Base-by-base conservation (phyloP, 92 coral and sea anemone species). In the Pocillopora grandis region DNA sequence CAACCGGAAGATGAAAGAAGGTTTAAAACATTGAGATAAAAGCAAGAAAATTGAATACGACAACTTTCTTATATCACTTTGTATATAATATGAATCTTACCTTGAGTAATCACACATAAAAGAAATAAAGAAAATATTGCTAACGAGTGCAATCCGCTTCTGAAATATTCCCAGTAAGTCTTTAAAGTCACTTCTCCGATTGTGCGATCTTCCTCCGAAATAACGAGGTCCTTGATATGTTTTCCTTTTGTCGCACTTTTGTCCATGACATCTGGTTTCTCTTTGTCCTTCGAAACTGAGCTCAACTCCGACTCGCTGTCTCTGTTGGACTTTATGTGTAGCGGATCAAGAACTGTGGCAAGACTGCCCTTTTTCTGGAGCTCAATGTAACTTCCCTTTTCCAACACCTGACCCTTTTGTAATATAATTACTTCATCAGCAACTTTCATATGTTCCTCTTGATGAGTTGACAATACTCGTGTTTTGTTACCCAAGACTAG, bases 161-260 rank as follows among this genome's bases (percentile, higher is more conserved):
- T 76, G 18, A 76, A 19, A 48, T 76, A 76, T 1, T 60, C 21
- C 79, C 64, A 58, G 66, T 76, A 76, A 12, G 58, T 15, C 14
- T 2, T 58, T 2, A 10, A 17, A 2, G 79, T 21, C 4, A 76
- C 66, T 9, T 12, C 7, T 19, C 79, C 79, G 9, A 76, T 60
- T 20, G 42, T 33, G 42, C 72, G 72, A 67, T 67, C 72, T 33
- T 67, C 72, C 12, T 67, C 52, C 52, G 52, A 42, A 42, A 42
- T 42, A 3, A 42, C 52, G 8, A 42, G 52, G 7, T 42, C 52
- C 52, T 42, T 42, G 52, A 42, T 42, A 42, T 60, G 66, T 9
- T 12, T 23, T n/a, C 37, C 64, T 56, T 58, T 19, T 16, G 9
- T 33, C 31, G 52, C 35, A n/a, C 14, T 74, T 13, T 12, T 52